Evolutionary conservation across 1,140 invertebrate species (phyloP), one percentile per base, ranked within the genome.

Genomic region (Anagrus nilaparvatae): DNA sequence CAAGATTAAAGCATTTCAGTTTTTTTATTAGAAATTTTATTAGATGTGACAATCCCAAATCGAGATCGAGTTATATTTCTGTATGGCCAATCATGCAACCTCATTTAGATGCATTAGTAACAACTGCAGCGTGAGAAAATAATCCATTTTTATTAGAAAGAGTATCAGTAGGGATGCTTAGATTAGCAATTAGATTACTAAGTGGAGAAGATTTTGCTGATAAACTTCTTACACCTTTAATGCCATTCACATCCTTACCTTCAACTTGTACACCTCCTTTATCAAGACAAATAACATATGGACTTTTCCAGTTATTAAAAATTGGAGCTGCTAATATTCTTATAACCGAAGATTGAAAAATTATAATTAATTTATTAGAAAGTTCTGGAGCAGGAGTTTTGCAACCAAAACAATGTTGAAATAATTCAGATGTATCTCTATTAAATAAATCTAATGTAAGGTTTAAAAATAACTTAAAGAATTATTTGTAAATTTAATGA

Each of bases 261-360:
- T 61, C 58, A 3, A 50, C 54, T 2, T 53, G 55, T 0, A 56
- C 40, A 4, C 36, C 59, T 0, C 64, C 65, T 0, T 50, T 68
- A 59, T 52, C 57, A 0, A 63, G 77, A 4, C 83, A 95, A 63
- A 81, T 96, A 42, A 81, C 90, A 0, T 91, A 79, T 60, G 92
- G 91, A 1, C 65, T 96, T 5, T 89, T 90, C 61, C 88, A 96
- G 56, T 61, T 97, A 14, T 69, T 97, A 35, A 87, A 91, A 65
- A 92, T 88, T 5, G 91, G 88, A 12, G 94, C 94, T 0, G 91
- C 95, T 42, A 97, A 97, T 65, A 92, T 99, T 53, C 93, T 97
- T 61, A 81, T 79, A 2, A 80, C 80, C 19, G 78, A 83, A 14
- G 93, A 98, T 64, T 99, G 95, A 95, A 77, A 78, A 14, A 81